Evolutionary conservation across 37 sponge, comb jelly and placozoan species (phyloP).

Genomic region (Ianthella basta): DNA sequence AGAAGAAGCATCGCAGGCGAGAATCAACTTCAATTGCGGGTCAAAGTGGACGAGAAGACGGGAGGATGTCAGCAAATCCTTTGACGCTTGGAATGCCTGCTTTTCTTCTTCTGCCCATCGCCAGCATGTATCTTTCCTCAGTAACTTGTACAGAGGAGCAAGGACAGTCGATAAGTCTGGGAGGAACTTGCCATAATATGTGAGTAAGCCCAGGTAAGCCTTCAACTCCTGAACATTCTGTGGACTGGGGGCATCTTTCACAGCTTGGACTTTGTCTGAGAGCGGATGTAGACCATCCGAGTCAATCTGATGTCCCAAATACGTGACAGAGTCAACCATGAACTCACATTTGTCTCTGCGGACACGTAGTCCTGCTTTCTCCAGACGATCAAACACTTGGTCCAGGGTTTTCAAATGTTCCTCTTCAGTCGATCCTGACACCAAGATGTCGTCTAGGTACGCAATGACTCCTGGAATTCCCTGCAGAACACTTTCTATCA

Average conservation of each 20-base stretch:
- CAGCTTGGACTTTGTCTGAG: slow-evolving; percentile 27
- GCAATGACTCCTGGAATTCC: slow-evolving; percentile 13
- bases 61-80: slow-evolving; percentile 34
- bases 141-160: slow-evolving; percentile 7
- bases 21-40: slow-evolving; percentile 12
- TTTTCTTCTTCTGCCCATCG: slow-evolving; percentile 10
- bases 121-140: slow-evolving; percentile 29
- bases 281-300: slow-evolving; percentile 17
- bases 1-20: slow-evolving; percentile 65
- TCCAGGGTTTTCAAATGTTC: slow-evolving; percentile 29
- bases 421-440: slow-evolving; percentile 3
- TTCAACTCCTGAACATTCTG: background rate
- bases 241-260: slow-evolving; percentile 36
- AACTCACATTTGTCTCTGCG: slow-evolving; percentile 40
- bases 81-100: slow-evolving; percentile 35
- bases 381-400: background rate
- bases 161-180: slow-evolving; percentile 36
- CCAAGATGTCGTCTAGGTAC: slow-evolving; percentile 46
- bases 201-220: slow-evolving; percentile 37
- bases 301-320: slow-evolving; percentile 10
- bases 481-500: slow-evolving; percentile 41
- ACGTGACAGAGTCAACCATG: background rate
- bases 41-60: slow-evolving; percentile 45
- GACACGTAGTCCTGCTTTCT: slow-evolving; percentile 21
- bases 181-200: slow-evolving; percentile 34